A percentile compares a stretch with the other conserved stretches of the same genome.
Evolutionary conservation across 2,113 vertebrate genomes (phyloP).

Genomic region (Dicentrarchus labrax): DNA sequence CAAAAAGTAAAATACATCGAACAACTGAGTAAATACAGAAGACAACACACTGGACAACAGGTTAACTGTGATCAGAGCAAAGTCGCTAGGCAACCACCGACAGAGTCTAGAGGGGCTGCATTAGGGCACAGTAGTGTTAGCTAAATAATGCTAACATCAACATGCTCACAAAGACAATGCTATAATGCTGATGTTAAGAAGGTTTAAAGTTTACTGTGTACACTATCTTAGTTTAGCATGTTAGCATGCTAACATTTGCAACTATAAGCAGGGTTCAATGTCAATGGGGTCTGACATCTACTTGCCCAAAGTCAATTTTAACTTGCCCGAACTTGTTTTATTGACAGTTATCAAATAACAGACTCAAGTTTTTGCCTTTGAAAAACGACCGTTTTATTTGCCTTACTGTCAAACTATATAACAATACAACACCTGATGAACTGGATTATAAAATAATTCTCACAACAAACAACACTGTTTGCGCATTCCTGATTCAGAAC

Average conservation of each 20-base stretch:
- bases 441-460: not conserved
- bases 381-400: no score
- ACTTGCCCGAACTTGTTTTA: no score
- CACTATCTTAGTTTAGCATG: not conserved
- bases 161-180: not conserved
- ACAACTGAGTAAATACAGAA: not conserved
- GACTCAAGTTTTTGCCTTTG: no score
- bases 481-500: not conserved
- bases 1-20: not conserved
- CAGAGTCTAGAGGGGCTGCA: no score
- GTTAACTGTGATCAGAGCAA: not conserved
- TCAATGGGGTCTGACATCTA: no score
- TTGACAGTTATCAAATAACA: no score
- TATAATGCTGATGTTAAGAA: not conserved
- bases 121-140: no score
- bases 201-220: not conserved
- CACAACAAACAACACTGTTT: not conserved
- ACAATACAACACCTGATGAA: not conserved
- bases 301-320: no score
- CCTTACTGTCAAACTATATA: no score
- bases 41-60: not conserved
- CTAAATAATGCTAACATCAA: not conserved
- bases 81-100: not conserved
- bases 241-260: not conserved
- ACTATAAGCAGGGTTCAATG: no score